Evolutionary conservation across 2,888 invertebrate genomes (phyloP).

Genomic region (Drosophila phalerata): DNA sequence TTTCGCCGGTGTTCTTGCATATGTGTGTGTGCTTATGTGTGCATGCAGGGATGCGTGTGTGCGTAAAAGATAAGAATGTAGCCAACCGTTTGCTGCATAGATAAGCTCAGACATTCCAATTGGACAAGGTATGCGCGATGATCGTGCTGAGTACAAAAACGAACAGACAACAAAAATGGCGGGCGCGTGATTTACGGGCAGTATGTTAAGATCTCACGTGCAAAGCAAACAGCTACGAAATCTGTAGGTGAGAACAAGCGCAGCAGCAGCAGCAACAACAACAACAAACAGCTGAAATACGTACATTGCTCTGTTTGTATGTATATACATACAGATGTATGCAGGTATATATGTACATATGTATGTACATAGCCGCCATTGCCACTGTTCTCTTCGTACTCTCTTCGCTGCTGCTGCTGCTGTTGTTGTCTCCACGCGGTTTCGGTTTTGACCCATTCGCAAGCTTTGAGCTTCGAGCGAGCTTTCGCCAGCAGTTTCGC

Average conservation of each 20-base stretch:
- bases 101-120: conserved; percentile 59
- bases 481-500: conserved; percentile 66
- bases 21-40: neutral
- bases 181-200: conserved; percentile 50
- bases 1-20: conserved; percentile 26
- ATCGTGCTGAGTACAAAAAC: conserved; percentile 20
- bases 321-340: neutral
- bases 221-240: conserved; percentile 36
- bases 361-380: conserved; percentile 44
- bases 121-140: conserved; percentile 41
- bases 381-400: conserved; percentile 24
- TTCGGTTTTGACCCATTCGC: conserved; percentile 60
- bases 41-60: neutral
- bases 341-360: neutral
- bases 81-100: conserved; percentile 56
- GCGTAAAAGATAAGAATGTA: conserved; percentile 50
- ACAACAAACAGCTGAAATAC: conserved; percentile 52
- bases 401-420: conserved; percentile 8
- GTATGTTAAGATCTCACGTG: conserved; percentile 56
- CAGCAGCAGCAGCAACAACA: conserved; percentile 1
- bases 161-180: conserved; percentile 43
- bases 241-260: neutral
- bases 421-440: conserved; percentile 31
- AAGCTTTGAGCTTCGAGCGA: conserved; percentile 45
- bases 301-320: neutral